Evolutionary conservation across 2,113 vertebrate genomes (phyloP), one percentile per base, ranked within the genome.

Genomic region (Myrmecophaga tridactyla): DNA sequence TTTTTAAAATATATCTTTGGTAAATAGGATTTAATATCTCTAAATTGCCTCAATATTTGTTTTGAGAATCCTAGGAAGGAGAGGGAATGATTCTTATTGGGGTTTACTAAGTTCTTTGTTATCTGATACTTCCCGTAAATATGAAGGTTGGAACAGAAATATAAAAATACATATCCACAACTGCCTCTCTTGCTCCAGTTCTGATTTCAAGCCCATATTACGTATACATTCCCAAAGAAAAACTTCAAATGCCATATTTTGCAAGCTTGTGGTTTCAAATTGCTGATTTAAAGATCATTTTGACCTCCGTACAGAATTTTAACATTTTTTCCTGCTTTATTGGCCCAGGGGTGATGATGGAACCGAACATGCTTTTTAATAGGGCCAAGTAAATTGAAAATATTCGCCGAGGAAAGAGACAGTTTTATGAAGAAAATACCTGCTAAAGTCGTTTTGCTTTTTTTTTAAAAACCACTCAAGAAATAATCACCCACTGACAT

Each of bases 251-350:
- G 80, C 83, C 0, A 73, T 95, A 92, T 94, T 97, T 97, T 97
- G 41, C 0, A 51, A 97, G 96, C 93, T 93, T 95, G 88, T 86
- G 97, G 95, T 98, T 98, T 98, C 97, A 96, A 97, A 96, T 97
- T 96, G 90, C 97, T 97, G 96, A 94, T 96, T 98, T 98, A 97
- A 97, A 97, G 96, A 86, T 97, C 97, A 97, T 97, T 65, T 70
- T 98, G 97, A 98, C 95, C 98, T 98, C 97, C 97, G 95, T 96
- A 97, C 94, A 98, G 96, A 96, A 95, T 97, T 98, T 95, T 97
- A 97, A 92, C 94, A 88, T 96, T 96, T 96, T 94, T 21, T 76
- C 94, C 94, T 69, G 34, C 89, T 84, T 96, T 97, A 94, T 83
- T 96, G 87, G 93, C 96, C 96, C 3, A 34, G 96, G 97, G 78